Base-by-base conservation (phyloP, 1,140 invertebrate species). In the Mylabris phalerata region DNA sequence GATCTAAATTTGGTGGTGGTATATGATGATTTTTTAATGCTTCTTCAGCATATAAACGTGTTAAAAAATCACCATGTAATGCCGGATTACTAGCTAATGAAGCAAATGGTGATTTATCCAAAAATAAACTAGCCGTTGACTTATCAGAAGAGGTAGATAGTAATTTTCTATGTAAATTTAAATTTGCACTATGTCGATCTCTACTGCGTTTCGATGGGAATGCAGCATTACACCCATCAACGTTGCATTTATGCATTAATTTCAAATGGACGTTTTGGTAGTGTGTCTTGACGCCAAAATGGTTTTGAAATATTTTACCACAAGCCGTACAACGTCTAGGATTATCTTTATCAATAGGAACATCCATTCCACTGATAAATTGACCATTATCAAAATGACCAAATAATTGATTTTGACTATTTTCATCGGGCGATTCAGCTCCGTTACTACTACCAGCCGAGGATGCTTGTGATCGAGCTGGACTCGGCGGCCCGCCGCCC, bases 191-290 rank as follows among this genome's bases (percentile, higher is more conserved):
- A 73, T 98, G 95, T 2, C 94, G 79, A 70, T 98, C 94, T 56
- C 94, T 83, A 61, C 90, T 94, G 48, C 93, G 77, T 72, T 94
- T 97, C 0, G 93, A 96, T n/a, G 92, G 92, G 71, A 98, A 98
- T 0, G 92, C 88, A 0, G 93, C 93, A 73, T 92, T 93, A 71
- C 95, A 98, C n/a, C 95, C 94, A 59, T 95, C 92, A 2, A 97
- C 88, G 60, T 87, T 93, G 76, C 95, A 98, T 68, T 91, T 92
- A 75, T 98, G 94, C 87, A 96, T 95, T 56, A 97, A 75, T 75
- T 97, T 97, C 43, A 97, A 82, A 77, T 98, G 95, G 0, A 94
- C 90, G 74, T 93, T 96, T 78, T 95, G 93, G 75, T 94, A 97
- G 71, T 98, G 95, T 0, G 90, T 93, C 75, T 95, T 96, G 1